These are phyloP conservation scores for Agapornis roseicollis DNA, from an alignment of 2,113 vertebrate genomes.

Conservation along the genomic window DNA sequence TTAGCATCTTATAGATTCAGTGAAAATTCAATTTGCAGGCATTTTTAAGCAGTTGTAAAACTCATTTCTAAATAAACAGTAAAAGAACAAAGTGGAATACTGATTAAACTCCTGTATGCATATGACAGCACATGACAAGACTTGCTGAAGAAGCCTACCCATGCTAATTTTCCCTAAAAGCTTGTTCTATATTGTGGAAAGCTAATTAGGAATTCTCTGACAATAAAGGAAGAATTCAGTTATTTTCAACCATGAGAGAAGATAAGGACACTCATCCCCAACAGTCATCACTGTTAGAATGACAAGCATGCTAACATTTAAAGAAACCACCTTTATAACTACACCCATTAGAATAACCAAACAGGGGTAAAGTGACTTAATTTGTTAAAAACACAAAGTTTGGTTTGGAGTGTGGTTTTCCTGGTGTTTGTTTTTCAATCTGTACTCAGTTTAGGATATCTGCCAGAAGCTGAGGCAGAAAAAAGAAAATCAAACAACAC, in stretches of 20 bases:
- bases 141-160: background rate
- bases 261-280: background rate
- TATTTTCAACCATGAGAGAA: background rate
- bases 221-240: background rate
- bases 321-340: background rate
- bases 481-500: background rate
- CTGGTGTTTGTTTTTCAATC: background rate
- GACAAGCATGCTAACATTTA: background rate
- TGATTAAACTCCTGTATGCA: background rate
- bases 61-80: background rate
- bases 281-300: background rate
- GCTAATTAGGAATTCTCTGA: background rate
- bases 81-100: background rate
- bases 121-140: background rate
- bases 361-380: background rate
- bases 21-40: background rate
- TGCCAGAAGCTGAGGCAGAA: background rate
- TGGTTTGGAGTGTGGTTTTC: background rate
- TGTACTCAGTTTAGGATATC: background rate
- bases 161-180: background rate
- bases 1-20: background rate
- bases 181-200: background rate
- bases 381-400: background rate
- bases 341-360: background rate
- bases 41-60: background rate